Base-by-base conservation (phyloP, 2,888 invertebrate genomes). In the Geophilus truncorum region DNA sequence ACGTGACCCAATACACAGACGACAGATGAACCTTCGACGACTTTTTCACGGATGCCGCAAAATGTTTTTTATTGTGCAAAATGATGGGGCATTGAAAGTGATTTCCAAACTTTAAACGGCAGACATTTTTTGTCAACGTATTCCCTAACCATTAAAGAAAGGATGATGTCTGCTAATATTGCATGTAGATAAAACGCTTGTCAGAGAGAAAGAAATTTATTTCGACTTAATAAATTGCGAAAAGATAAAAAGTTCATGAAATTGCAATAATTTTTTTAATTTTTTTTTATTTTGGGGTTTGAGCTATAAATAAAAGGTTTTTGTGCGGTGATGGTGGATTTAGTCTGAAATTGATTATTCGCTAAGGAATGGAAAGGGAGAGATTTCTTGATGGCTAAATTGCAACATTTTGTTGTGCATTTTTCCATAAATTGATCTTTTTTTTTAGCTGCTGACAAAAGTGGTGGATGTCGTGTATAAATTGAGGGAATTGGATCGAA, bases 401-500 rank as follows among this genome's bases (percentile, higher is more conserved):
- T 70, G 70, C 70, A 25, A 70, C 70, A 70, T 28, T 70, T 70
- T 70, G 70, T 70, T 70, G 70, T 70, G 70, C 70, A 70, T 70
- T 70, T 70, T 70, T 23, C 70, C 70, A 70, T 70, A 70, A 70
- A 70, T 70, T 70, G 70, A 70, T 70, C 25, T 70, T 5, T 70
- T 70, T 70, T 70, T 28, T 70, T 28, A 10, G 25, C 12, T 28
- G 70, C 70, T 70, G 70, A 70, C 70, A 70, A 70, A 70, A 70
- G 70, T 70, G 28, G 70, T 70, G 70, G 70, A 70, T 70, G 70
- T 70, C 70, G 70, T 70, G 70, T 70, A 70, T 25, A 70, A 70
- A 70, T 45, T 12, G 45, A 45, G 45, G 45, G 6, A 45, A 45
- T 70, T 70, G 70, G 70, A 70, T 70, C 70, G 28, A 70, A 28